Evolutionary conservation across 37 sponge, comb jelly and placozoan species (phyloP), one percentile per base, ranked within the genome.

Genomic region (Theonella swinhoei): DNA sequence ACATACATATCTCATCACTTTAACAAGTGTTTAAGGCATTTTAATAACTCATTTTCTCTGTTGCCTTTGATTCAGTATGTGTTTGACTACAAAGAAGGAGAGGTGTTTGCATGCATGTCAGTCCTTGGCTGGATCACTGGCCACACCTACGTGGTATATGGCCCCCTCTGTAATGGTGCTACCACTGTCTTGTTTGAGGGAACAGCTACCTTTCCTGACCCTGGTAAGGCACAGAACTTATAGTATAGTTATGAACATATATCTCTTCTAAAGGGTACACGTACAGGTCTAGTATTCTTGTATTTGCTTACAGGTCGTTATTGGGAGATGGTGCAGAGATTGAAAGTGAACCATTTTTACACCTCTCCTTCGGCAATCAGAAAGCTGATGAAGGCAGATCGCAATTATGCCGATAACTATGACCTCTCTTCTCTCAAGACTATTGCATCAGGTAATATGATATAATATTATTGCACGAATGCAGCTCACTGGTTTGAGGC

Each of bases 51-150:
- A n/a, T n/a, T n/a, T n/a, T n/a, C n/a, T n/a, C n/a, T n/a, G n/a
- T n/a, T n/a, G n/a, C n/a, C n/a, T n/a, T n/a, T n/a, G n/a, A n/a
- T 66, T 5, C 65, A 89, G 87, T 68, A 72, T 47, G 93, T 92
- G 61, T 96, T 96, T 82, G 96, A 96, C 80, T 92, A 82, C 69
- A 69, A 85, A 31, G 79, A 78, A n/a, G 92, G 88, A 29, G 96
- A 95, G 24, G 85, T 96, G 14, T 96, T 79, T 83, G 95, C 88
- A 24, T 96, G 96, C 71, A 88, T 92, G 25, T 90, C 96, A 25
- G 96, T 92, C 70, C 77, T 96, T 80, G 94, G 97, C 2, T 96
- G 97, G 97, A 93, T 96, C 24, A 93, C 94, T n/a, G 97, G 94
- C n/a, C 97, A 96, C 83, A 87, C 92, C 0, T 91, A 90, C 75